Evolutionary conservation across 2,888 invertebrate genomes (phyloP), one percentile per base, ranked within the genome.

Genomic region (Agrochola lota): DNA sequence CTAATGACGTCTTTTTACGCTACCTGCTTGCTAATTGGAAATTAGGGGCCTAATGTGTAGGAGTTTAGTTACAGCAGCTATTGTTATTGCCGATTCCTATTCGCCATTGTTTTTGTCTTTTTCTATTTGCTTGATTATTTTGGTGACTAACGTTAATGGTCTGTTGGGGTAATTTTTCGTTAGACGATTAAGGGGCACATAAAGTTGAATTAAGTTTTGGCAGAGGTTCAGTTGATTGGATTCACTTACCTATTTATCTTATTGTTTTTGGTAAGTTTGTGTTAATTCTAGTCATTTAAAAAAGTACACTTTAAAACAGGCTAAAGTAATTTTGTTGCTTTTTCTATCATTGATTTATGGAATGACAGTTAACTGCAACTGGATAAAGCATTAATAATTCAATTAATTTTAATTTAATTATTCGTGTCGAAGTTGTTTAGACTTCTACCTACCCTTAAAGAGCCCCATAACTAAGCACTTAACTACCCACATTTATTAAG

Each of bases 1-100:
- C 90, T 95, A 96, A 96, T 95, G 96, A 94, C 94, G 92, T 94
- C 95, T 96, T 96, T 96, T 96, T 96, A 95, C 96, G 95, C 94
- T 96, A 96, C 96, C 96, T 96, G 96, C 95, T 93, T 96, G 95
- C 95, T 96, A 96, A 96, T 96, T 96, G 95, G 95, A 94, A 94
- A 96, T 96, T 96, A 96, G 94, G 93, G 91, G 93, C 91, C 94
- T 94, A 96, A 96, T 96, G 96, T 96, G 95, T 93, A 94, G 93
- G 95, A 94, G 91, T 94, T 94, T 93, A 93, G 93, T 94, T 94
- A 95, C 94, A 94, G 92, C 88, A 89, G 84, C 91, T 92, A 94
- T 92, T 94, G 95, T 95, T 95, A 95, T 95, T 94, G 94, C 93
- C 89, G 88, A 91, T 90, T 92, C 91, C 93, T 94, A 95, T 95